Conservation (phyloP, 2,113 vertebrate genomes). For the Noctilio leporinus region DNA sequence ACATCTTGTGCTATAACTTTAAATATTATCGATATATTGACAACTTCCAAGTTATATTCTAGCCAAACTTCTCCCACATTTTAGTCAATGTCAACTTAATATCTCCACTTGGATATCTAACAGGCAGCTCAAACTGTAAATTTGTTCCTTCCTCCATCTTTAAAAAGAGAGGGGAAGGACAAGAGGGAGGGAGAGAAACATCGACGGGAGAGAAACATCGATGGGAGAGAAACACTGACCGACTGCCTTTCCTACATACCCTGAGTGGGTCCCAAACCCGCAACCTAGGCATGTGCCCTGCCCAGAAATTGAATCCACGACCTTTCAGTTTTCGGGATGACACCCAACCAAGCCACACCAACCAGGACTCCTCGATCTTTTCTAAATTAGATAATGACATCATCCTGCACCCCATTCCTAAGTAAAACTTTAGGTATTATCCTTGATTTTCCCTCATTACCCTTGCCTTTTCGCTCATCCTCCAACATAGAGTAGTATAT, state of each 20-base stretch:
- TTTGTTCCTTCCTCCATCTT: no score
- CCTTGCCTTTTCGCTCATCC: background rate
- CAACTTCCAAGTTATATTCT: background rate
- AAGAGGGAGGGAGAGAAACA: no score
- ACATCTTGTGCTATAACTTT: background rate
- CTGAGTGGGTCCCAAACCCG: no score
- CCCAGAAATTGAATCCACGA: no score
- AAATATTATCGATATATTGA: background rate
- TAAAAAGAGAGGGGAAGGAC: no score
- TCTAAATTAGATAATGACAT: background rate
- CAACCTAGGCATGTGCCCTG: no score
- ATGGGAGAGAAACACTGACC: no score
- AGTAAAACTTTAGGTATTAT: background rate
- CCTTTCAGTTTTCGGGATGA: no score
- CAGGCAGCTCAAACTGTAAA: background rate
- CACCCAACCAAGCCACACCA: no score
- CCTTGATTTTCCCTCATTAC: background rate
- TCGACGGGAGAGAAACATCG: no score
- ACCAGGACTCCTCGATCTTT: background rate
- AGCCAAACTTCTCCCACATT: background rate
- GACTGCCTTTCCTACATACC: no score
- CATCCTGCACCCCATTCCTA: background rate
- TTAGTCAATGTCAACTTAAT: background rate
- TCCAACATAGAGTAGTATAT: background rate
- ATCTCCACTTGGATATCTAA: background rate